These are phyloP conservation scores for Volucella zonaria DNA, from an alignment of 2,888 invertebrate species.

Conservation along the genomic window DNA sequence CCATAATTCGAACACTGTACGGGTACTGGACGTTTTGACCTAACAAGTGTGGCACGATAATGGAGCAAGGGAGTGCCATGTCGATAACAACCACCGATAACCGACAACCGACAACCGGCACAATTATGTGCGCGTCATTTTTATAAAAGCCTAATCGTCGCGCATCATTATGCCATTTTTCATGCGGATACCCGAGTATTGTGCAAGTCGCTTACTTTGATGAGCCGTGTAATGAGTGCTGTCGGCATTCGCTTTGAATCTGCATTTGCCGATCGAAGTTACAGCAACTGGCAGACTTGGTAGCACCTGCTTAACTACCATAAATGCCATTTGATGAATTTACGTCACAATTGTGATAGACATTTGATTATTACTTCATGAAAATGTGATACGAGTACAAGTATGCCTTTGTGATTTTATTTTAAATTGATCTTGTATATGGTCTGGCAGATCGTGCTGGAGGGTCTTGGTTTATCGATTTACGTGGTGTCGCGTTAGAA, in stretches of 20 bases:
- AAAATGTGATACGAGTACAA: conserved; percentile 1
- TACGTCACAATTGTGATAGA: conserved; percentile 24
- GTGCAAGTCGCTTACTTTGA: conserved; percentile 42
- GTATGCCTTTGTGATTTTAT: conserved; percentile 19
- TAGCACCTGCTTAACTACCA: conserved; percentile 31
- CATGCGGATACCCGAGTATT: conserved; percentile 40
- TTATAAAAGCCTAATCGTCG: conserved; percentile 30
- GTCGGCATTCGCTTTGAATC: conserved; percentile 42
- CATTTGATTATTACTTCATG: conserved; percentile 10
- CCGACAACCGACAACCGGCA: not conserved
- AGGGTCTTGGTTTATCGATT: not conserved
- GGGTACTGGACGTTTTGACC: conserved; percentile 41
- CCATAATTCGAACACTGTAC: conserved; percentile 18
- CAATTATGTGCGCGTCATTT: conserved; percentile 17
- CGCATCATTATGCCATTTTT: conserved; percentile 59
- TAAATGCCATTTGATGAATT: conserved; percentile 2
- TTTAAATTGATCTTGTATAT: too few species aligned
- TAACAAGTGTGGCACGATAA: conserved; percentile 65
- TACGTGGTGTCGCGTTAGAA: not conserved
- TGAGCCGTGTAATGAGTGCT: conserved; percentile 42
- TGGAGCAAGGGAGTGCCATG: conserved; percentile 49
- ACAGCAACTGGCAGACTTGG: conserved; percentile 8
- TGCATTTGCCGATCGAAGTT: conserved; percentile 18
- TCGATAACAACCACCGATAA: not conserved
- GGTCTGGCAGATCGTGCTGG: too few species aligned